These are phyloP conservation scores for Chionoecetes opilio DNA, from an alignment of 1,140 invertebrate species.

Conservation along the genomic window DNA sequence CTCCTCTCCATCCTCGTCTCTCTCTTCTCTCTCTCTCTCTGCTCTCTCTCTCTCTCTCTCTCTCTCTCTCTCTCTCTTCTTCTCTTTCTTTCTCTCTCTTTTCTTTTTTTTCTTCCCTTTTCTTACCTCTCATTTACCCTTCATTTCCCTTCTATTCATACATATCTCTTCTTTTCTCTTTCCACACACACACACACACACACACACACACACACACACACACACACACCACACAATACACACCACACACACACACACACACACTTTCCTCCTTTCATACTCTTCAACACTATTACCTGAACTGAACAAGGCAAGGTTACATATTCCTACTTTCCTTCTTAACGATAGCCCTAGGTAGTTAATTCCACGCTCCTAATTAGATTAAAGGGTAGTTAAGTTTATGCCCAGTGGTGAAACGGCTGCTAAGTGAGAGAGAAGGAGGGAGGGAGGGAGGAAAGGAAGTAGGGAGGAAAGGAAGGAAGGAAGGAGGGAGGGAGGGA, in stretches of 20 bases:
- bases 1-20: neutral
- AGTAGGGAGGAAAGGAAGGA: neutral
- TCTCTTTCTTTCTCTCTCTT: neutral
- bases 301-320: too few relatives aligned
- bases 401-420: neutral
- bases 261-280: neutral
- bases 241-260: too few relatives aligned
- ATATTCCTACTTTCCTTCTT: neutral
- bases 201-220: too few relatives aligned
- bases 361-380: neutral
- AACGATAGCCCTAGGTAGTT: neutral
- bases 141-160: neutral
- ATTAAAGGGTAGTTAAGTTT: constrained; percentile 1
- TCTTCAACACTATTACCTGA: neutral
- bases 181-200: too few relatives aligned
- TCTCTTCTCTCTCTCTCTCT: neutral
- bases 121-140: neutral
- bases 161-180: too few relatives aligned
- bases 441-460: neutral
- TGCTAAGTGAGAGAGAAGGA: neutral
- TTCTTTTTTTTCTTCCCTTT: neutral
- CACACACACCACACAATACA: too few relatives aligned
- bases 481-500: neutral
- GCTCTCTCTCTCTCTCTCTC: neutral
- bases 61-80: too few relatives aligned